Base-by-base conservation (phyloP, 2,797 vertebrate genomes). In the Dicrostonyx torquatus region DNA sequence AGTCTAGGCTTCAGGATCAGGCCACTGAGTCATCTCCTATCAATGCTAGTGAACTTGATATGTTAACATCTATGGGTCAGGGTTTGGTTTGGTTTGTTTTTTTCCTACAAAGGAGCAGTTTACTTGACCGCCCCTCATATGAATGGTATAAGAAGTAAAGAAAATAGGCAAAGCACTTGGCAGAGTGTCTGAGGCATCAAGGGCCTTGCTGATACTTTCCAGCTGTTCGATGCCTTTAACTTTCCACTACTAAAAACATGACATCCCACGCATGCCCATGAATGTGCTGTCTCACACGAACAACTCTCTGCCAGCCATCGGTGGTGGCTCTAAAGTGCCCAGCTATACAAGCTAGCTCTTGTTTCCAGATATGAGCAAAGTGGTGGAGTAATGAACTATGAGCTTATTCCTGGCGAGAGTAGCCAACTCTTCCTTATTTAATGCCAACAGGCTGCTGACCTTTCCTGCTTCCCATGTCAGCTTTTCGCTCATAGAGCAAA, bases 391-490 rank as follows among this genome's bases (percentile, higher is more conserved):
- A 95, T 50, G 77, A 70, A 68, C 70, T 20, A 79, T 31, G 72
- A 93, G 91, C 91, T 93, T 85, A 45, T 58, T 94, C 70, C 91
- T 70, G 75, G 92, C 62, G 64, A 95, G 87, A 96, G 83, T 89
- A 90, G 96, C 88, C 95, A 95, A 95, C 70, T 68, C 70, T 89
- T 92, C 90, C 87, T 91, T 94, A 77, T 93, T 94, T 94, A 90
- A 97, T 95, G 50, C 88, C 97, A 96, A 92, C 92, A 88, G 96
- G 95, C 96, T 92, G 90, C 96, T 95, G 95, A 96, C 88, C 95
- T 96, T 93, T 85, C 50, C 88, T 87, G 77, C 84, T 93, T 89
- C 95, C 87, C 31, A 34, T 93, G 79, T 90, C 94, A 95, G 83
- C 55, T 93, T 68, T 94, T 92, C 66, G 68, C 93, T 96, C 93